phyloP scores from a whole-genome alignment of 2,797 vertebrate genomes.

The Crocidura indochinensis region DNA sequence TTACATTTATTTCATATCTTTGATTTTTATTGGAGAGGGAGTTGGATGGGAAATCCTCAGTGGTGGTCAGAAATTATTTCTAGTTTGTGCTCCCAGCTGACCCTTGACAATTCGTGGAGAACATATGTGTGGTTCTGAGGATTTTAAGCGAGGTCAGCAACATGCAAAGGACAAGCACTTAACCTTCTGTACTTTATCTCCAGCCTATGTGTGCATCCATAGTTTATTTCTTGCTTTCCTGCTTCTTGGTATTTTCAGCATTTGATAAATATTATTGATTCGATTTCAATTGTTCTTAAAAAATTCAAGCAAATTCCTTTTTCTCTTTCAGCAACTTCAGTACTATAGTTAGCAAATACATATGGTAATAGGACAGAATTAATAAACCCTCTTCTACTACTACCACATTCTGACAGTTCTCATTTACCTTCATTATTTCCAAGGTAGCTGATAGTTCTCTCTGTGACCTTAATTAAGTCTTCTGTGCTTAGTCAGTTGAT shows the following conservation, averaged over 20 bases:
- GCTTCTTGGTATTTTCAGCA: not conserved
- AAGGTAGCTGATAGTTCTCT: not conserved
- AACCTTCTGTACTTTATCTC: too few relatives aligned
- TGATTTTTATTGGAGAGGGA: not conserved
- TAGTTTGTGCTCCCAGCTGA: too few relatives aligned
- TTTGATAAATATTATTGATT: conserved; percentile 24
- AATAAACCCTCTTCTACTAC: too few relatives aligned
- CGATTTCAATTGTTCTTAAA: conserved; percentile 4
- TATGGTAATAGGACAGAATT: not conserved
- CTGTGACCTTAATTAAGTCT: not conserved
- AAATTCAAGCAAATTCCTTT: not conserved
- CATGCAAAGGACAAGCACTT: too few relatives aligned
- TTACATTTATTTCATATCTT: not conserved
- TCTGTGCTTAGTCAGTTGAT: not conserved
- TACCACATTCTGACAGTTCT: not conserved
- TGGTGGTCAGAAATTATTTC: too few relatives aligned
- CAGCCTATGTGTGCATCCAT: too few relatives aligned
- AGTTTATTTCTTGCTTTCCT: not conserved
- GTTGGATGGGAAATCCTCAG: too few relatives aligned
- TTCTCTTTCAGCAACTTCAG: not conserved
- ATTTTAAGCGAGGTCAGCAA: too few relatives aligned
- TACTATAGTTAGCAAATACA: not conserved
- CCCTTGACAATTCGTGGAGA: too few relatives aligned
- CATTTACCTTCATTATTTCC: not conserved
- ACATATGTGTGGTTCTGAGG: too few relatives aligned